Evolutionary conservation across 2,888 invertebrate genomes (phyloP), one percentile per base, ranked within the genome.

Genomic region (Drosophila merina): DNA sequence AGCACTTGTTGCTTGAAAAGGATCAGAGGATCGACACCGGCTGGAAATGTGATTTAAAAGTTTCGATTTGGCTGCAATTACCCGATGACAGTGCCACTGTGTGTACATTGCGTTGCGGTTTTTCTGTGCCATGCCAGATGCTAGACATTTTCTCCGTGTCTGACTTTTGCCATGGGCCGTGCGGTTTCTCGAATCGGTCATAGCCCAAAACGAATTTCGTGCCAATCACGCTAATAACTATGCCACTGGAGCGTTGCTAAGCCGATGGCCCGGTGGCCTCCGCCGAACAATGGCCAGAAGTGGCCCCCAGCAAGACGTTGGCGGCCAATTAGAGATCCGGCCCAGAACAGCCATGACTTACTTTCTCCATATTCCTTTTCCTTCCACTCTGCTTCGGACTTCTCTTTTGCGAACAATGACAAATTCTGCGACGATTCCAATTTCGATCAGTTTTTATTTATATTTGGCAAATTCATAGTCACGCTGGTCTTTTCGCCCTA

Each of bases 221-320:
- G 84, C 84, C 84, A 84, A 88, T 88, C 83, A 84, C 66, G 79
- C 58, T 78, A 88, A 88, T 88, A 88, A 80, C 87, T 84, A 73
- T 84, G 84, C 88, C 86, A 84, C 83, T 88, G 69, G 83, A 73
- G 84, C 84, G 74, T 81, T 70, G 74, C 76, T 88, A 84, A 88
- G 86, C 73, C 69, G 75, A 56, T 62, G 67, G 54, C 49, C 66
- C 54, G 77, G 75, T 84, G 62, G 63, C 64, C 64, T 68, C 56
- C 47, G 40, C 50, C 54, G 36, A 60, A 51, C 68, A 83, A 77
- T 69, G 72, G 62, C 31, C 30, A 31, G 8, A 66, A 56, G 64
- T 68, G 56, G 64, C 69, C 56, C 33, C 87, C 85, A 79, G 76
- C 74, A 79, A 72, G 78, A 79, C 79, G 76, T 74, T 76, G 81